Conservation (phyloP, 2,797 vertebrate genomes). For the Phyllotis vaccarum region DNA sequence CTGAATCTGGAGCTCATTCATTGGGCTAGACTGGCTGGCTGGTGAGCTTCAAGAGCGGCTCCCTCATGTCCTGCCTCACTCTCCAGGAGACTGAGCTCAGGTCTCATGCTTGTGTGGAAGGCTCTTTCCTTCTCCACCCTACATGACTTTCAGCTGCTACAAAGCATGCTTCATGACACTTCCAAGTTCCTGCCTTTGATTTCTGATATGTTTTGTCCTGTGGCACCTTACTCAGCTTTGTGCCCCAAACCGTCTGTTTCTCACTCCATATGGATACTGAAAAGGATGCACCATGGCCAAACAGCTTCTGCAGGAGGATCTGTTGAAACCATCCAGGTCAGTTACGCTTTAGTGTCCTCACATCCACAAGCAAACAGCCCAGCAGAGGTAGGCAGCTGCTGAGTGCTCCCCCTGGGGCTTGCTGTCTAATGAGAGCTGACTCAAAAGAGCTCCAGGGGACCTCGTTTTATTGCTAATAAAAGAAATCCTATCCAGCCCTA, state of each 20-base stretch:
- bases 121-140: too few species aligned
- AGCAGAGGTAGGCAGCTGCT: neutral
- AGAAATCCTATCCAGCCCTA: slow-evolving; percentile 61
- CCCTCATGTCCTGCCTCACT: neutral
- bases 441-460: slow-evolving; percentile 51
- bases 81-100: too few species aligned
- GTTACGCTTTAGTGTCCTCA: neutral
- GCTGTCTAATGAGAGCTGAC: slow-evolving; percentile 76
- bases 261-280: neutral
- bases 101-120: neutral
- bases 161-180: neutral
- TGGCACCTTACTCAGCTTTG: neutral
- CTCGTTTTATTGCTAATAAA: slow-evolving; percentile 72
- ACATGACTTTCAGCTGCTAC: neutral
- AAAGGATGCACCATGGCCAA: neutral
- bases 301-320: neutral
- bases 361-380: neutral
- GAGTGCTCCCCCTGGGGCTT: neutral
- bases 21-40: neutral
- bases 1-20: neutral
- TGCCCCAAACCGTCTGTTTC: neutral
- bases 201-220: neutral
- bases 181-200: neutral
- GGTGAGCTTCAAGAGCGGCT: neutral
- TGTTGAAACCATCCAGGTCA: neutral